Conservation (phyloP, 2,797 vertebrate genomes). For the Macrochelys suwanniensis region DNA sequence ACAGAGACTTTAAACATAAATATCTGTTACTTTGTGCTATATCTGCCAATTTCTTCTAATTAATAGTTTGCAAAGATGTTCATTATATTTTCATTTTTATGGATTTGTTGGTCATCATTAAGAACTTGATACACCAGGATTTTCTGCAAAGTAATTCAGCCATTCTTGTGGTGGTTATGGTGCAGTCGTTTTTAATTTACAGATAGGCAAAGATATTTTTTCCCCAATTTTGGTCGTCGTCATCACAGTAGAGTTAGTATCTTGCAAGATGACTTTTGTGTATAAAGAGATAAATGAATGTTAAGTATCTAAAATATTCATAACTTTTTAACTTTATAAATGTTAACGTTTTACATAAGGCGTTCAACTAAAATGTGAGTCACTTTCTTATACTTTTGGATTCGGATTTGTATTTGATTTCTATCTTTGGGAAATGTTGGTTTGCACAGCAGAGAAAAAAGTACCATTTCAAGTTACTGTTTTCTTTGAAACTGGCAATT, state of each 20-base stretch:
- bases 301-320: neutral
- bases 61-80: neutral
- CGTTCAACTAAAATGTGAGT: neutral
- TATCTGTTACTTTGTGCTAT: neutral
- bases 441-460: neutral
- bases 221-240: neutral
- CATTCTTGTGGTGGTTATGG: neutral
- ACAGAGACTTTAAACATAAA: neutral
- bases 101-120: neutral
- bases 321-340: neutral
- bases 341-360: neutral
- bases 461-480: neutral
- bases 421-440: neutral
- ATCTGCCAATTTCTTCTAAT: neutral
- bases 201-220: neutral
- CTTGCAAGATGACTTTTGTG: neutral
- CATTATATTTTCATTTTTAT: neutral
- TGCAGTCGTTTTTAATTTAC: neutral
- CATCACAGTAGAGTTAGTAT: neutral
- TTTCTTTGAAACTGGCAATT: neutral
- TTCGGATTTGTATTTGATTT: neutral
- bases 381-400: fast-evolving
- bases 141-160: neutral
- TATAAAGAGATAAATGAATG: neutral
- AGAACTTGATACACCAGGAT: neutral